phyloP scores from a whole-genome alignment of 2,888 invertebrate genomes.

The Noctua janthina region DNA sequence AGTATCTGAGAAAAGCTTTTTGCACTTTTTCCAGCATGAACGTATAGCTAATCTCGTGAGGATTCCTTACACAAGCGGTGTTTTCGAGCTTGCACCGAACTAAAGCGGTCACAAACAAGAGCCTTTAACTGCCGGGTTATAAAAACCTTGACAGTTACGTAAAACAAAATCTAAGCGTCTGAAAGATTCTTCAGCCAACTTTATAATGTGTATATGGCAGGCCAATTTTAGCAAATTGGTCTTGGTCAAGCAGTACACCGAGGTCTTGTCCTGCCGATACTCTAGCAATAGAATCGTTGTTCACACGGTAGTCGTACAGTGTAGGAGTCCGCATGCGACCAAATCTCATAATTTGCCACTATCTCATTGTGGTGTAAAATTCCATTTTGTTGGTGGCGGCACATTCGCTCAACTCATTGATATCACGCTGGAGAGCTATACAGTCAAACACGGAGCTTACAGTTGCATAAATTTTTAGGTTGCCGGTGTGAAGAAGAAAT shows the following conservation, averaged over 20 bases:
- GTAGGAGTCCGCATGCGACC: not conserved
- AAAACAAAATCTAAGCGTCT: no score
- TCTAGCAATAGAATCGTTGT: not conserved
- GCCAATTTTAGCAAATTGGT: not conserved
- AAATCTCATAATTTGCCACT: conserved; percentile 1
- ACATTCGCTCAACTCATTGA: not conserved
- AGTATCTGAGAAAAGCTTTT: no score
- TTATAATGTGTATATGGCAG: not conserved
- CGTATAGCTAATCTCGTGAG: no score
- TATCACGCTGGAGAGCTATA: not conserved
- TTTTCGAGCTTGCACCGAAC: no score
- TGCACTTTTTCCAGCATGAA: no score
- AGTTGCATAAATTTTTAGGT: not conserved
- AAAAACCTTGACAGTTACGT: no score
- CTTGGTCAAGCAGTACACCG: no score
- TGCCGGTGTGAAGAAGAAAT: not conserved
- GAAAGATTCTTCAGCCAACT: no score
- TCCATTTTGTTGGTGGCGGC: not conserved
- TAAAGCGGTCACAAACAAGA: no score
- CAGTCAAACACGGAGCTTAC: not conserved
- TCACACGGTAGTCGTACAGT: not conserved
- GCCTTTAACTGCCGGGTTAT: no score
- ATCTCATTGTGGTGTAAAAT: not conserved
- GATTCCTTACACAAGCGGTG: no score
- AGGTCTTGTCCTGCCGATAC: not conserved